Conservation (phyloP, 2,113 vertebrate species). For the Anolis carolinensis region DNA sequence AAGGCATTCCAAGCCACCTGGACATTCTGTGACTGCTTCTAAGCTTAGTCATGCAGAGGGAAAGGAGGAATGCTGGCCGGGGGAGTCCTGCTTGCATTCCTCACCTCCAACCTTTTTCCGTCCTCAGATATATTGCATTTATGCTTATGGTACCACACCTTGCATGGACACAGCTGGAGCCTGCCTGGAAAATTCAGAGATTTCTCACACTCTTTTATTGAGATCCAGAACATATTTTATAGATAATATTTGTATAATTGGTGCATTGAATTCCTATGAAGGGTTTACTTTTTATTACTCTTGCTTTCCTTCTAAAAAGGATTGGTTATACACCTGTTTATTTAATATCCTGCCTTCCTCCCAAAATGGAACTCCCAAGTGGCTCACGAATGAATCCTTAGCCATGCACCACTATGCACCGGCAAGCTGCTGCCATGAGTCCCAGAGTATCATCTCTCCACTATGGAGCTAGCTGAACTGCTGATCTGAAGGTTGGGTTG, state of each 20-base stretch:
- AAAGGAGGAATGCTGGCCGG: not conserved
- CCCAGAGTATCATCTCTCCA: no score
- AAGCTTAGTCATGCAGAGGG: not conserved
- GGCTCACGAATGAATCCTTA: no score
- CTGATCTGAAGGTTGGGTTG: no score
- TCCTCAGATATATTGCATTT: not conserved
- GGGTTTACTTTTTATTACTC: not conserved
- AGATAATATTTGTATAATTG: not conserved
- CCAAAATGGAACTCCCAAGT: no score
- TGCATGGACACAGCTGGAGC: not conserved
- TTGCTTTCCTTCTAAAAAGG: not conserved
- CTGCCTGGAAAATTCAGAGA: not conserved
- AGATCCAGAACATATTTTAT: no score
- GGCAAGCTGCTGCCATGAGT: no score
- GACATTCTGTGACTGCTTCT: not conserved
- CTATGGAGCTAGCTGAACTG: no score
- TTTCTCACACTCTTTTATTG: not conserved
- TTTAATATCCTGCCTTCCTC: no score
- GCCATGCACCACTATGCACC: no score
- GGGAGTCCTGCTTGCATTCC: not conserved
- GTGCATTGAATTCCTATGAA: not conserved
- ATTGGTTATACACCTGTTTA: no score
- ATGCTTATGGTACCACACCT: not conserved
- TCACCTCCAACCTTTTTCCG: not conserved
- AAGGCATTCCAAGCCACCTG: slow-evolving; percentile 18